phyloP scores from a whole-genome alignment of 2,797 vertebrate genomes.

The Hypotaenidia okinawae region DNA sequence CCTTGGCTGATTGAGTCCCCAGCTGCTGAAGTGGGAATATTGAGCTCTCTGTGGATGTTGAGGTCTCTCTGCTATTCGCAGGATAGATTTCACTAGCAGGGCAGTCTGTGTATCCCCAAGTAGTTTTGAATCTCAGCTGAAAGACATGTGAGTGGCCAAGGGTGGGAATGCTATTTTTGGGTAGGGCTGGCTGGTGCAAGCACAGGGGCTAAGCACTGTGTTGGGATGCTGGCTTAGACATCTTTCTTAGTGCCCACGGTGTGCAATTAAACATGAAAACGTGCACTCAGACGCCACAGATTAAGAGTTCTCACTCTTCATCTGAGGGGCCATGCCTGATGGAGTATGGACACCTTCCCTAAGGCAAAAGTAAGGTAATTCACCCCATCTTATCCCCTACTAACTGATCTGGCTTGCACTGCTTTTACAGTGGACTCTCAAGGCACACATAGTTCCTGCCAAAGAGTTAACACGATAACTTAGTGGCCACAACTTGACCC shows the following conservation, averaged over 20 bases:
- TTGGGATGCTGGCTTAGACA: not conserved
- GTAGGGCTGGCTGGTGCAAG: not conserved
- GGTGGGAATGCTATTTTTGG: not conserved
- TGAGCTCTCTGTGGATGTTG: not conserved
- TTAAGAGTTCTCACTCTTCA: not conserved
- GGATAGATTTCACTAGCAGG: not conserved
- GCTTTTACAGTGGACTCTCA: not conserved
- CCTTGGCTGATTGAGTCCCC: conserved; percentile 34
- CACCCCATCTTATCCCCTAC: not conserved
- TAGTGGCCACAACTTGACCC: not conserved
- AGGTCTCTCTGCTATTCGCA: not conserved
- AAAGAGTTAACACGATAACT: not conserved
- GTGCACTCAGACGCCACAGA: not conserved
- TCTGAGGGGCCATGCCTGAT: not conserved
- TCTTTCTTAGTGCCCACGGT: not conserved
- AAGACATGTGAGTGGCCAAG: not conserved
- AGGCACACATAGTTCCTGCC: not conserved
- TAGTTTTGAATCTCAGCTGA: not conserved
- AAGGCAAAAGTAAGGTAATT: not conserved
- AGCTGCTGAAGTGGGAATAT: conserved; percentile 11
- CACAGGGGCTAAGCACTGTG: not conserved
- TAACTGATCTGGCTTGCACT: not conserved
- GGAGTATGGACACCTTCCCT: not conserved
- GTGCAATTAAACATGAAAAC: conserved; percentile 15
- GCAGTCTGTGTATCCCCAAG: not conserved